phyloP scores from a whole-genome alignment of 2,888 invertebrate genomes.

The Caenorhabditis sp. region DNA sequence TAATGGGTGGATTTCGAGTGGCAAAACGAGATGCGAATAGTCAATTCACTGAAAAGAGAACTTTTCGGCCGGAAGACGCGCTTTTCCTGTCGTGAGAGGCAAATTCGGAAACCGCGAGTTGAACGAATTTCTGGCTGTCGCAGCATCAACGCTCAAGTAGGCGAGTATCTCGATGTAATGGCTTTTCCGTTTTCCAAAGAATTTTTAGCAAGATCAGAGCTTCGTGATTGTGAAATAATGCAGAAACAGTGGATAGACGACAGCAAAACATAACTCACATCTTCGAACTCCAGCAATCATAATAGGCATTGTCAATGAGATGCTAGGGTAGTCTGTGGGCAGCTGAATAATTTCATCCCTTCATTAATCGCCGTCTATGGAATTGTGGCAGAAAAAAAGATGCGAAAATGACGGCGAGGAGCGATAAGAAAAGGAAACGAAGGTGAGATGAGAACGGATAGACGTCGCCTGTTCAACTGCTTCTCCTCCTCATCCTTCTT shows the following conservation, averaged over 20 bases:
- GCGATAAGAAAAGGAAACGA: slow-evolving; percentile 44
- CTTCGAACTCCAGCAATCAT: neutral
- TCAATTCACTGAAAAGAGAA: slow-evolving; percentile 45
- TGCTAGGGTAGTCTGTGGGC: neutral
- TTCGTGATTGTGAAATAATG: neutral
- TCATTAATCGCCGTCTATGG: slow-evolving; percentile 31
- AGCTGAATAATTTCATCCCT: slow-evolving; percentile 26
- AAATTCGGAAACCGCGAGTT: slow-evolving; percentile 45
- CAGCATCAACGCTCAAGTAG: slow-evolving; percentile 53
- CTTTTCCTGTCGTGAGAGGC: slow-evolving; percentile 57
- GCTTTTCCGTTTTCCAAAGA: slow-evolving; percentile 41
- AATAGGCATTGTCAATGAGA: neutral
- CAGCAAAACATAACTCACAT: neutral
- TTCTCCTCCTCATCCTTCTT: neutral
- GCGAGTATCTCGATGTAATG: slow-evolving; percentile 53
- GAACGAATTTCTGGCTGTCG: slow-evolving; percentile 30
- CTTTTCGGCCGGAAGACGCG: slow-evolving; percentile 52
- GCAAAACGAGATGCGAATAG: slow-evolving; percentile 32
- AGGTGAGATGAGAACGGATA: slow-evolving; percentile 55
- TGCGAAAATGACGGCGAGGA: slow-evolving; percentile 45
- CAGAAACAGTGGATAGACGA: neutral
- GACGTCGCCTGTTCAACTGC: slow-evolving; percentile 32
- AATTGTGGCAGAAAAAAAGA: slow-evolving; percentile 53
- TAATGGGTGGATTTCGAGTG: slow-evolving; percentile 21
- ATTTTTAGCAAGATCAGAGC: slow-evolving; percentile 31